Percentiles rank a stretch among this genome's conserved stretches.
These are phyloP conservation scores for Ellobium chinense DNA, from an alignment of 2,888 invertebrate genomes.

Conservation along the genomic window DNA sequence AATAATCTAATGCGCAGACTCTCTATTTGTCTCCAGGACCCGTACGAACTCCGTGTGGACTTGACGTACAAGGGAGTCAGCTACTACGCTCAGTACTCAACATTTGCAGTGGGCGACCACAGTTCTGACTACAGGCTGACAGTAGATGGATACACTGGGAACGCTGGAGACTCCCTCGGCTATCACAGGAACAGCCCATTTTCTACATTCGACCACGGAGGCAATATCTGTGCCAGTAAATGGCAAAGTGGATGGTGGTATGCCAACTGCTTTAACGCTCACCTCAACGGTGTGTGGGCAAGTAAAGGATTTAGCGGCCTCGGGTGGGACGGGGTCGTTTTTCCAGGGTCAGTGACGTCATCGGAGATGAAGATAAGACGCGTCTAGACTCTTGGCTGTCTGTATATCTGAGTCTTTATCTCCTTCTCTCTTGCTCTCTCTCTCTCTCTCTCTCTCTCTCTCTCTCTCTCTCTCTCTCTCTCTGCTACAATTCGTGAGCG, in stretches of 20 bases:
- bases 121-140: not conserved
- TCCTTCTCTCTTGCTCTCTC: no score
- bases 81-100: not conserved
- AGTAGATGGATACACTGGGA: not conserved
- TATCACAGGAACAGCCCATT: not conserved
- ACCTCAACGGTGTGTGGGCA: constrained; percentile 14
- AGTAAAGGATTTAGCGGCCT: not conserved
- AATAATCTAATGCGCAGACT: no score
- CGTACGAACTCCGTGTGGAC: constrained; percentile 1
- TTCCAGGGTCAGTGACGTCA: not conserved
- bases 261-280: not conserved
- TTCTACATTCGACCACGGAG: not conserved
- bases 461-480: no score
- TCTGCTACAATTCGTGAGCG: no score
- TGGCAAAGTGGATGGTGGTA: constrained; percentile 25
- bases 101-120: not conserved
- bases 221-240: not conserved
- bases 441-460: no score
- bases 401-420: no score
- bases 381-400: no score
- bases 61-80: not conserved
- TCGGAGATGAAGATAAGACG: constrained; percentile 28
- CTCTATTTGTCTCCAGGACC: no score
- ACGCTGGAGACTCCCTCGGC: not conserved
- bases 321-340: not conserved